phyloP scores from a whole-genome alignment of 2,113 vertebrate species.

The Zosterops lateralis region DNA sequence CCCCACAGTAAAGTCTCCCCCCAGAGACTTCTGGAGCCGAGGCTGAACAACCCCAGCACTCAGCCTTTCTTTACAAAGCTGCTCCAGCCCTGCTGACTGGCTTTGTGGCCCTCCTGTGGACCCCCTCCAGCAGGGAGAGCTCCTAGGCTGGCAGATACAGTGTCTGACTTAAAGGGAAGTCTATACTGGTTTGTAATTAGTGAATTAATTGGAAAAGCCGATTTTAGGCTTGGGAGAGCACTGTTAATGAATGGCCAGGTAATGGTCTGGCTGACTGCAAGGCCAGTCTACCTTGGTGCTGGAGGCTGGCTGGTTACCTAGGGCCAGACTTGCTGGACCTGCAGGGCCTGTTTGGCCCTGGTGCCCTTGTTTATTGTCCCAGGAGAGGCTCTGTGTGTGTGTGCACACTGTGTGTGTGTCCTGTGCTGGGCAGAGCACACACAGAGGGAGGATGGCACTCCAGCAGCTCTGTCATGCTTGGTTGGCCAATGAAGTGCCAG shows the following conservation, averaged over 20 bases:
- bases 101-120: background rate
- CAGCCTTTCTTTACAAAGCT: background rate
- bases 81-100: background rate
- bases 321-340: background rate
- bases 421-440: accelerated
- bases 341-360: background rate
- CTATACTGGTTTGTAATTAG: background rate
- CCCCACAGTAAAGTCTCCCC: background rate
- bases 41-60: background rate
- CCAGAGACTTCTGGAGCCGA: background rate
- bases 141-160: background rate
- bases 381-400: background rate
- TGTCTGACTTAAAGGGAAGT: background rate
- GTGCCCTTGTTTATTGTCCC: background rate
- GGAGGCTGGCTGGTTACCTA: background rate
- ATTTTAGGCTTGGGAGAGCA: background rate
- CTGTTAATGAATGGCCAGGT: conserved; percentile 7
- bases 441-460: background rate
- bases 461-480: accelerated
- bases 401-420: background rate
- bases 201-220: background rate
- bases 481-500: background rate
- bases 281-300: background rate
- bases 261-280: background rate
- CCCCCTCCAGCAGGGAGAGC: background rate